Evolutionary conservation across 1,140 invertebrate species (phyloP).

Genomic region (Dinoponera quadriceps): DNA sequence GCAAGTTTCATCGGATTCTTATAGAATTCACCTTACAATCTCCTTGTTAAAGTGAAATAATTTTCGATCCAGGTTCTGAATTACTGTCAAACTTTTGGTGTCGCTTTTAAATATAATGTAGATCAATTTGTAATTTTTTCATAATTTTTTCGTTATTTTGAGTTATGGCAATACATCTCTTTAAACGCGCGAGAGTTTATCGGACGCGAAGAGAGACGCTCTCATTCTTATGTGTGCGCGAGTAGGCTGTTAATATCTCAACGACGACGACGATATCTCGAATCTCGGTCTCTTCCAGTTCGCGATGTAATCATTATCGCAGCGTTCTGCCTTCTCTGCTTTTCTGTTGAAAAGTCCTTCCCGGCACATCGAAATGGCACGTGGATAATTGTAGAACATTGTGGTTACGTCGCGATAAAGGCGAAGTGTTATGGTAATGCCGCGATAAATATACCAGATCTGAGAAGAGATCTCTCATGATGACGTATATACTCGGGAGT

Average conservation of each 20-base stretch:
- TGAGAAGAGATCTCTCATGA: slow-evolving; percentile 5
- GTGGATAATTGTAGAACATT: slow-evolving; percentile 34
- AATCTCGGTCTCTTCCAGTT: slow-evolving; percentile 7
- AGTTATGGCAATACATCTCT: too few species aligned
- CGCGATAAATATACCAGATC: slow-evolving; percentile 13
- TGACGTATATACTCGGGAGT: slow-evolving; percentile 11
- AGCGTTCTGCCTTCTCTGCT: neutral
- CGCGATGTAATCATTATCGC: slow-evolving; percentile 27
- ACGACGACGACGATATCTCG: slow-evolving; percentile 38
- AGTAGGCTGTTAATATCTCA: slow-evolving; percentile 38
- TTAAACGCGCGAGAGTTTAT: neutral
- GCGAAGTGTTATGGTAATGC: slow-evolving; percentile 10
- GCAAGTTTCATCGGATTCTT: too few species aligned
- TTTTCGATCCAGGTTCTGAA: too few species aligned
- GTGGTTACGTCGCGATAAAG: slow-evolving; percentile 25
- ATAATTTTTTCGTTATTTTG: too few species aligned
- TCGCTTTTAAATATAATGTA: too few species aligned
- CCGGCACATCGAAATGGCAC: neutral
- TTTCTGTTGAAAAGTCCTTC: neutral
- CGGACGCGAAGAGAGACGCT: neutral
- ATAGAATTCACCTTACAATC: too few species aligned
- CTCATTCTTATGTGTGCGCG: slow-evolving; percentile 7
- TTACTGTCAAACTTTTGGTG: too few species aligned
- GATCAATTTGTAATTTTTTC: too few species aligned
- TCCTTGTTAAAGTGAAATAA: too few species aligned